Base-by-base conservation (phyloP, 53 echinoderm and acorn worm species). In the Zoroaster sp. region DNA sequence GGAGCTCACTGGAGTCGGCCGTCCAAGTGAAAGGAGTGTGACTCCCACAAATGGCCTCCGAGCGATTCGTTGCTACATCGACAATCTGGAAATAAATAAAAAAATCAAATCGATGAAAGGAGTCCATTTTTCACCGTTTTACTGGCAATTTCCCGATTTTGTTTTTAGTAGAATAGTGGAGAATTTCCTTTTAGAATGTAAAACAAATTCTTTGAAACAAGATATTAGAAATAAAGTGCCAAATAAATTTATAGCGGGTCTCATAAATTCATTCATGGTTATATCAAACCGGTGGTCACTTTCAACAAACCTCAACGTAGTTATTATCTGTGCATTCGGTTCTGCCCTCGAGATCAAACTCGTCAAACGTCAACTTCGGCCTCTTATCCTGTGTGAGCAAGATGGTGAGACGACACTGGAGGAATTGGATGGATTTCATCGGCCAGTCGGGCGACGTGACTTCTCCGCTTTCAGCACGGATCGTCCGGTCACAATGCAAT, bases 361-460 rank as follows among this genome's bases (percentile, higher is more conserved):
- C 40, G n/a, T 90, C 74, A 67, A 93, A 90, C 14, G 59, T 80
- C 30, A 93, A 43, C 46, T 38, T 23, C 6, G 79, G 69, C 37
- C 93, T 37, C 34, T 71, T 91, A 38, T 49, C 78, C 41, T 32
- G 68, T 6, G 73, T 73, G 5, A 80, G 87, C 3, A 79, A 15
- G 14, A 93, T 66, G 1, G 75, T 75, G 21, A 93, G 20, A 2
- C 43, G 79, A 67, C 93, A 93, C 36, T 87, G 71, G 34, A 87
- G 67, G 69, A 47, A 90, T 2, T 80, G 72, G 3, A 90, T 59
- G 7, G 87, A 73, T 52, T 93, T 93, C 46, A 40, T 23, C 3
- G 93, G 93, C 93, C 93, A 93, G 44, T 90, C 73, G 1, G 93
- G 93, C 2, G 93, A 93, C 8, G 93, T 90, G 5, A 93, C 44